Evolutionary conservation across 2,113 vertebrate genomes (phyloP).

Genomic region (Balaeniceps rex): DNA sequence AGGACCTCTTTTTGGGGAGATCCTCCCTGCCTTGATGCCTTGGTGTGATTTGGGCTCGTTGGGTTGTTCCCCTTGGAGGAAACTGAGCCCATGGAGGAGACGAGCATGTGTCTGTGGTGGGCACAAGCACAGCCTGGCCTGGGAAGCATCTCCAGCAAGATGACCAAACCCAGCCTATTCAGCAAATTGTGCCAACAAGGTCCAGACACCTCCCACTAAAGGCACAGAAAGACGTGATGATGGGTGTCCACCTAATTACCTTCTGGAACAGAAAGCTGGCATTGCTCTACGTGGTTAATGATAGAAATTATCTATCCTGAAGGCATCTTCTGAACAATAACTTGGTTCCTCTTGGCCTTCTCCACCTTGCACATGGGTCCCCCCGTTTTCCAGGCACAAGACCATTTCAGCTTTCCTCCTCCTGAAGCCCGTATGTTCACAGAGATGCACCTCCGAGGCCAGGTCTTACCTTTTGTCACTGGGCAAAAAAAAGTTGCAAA

Average conservation of each 20-base stretch:
- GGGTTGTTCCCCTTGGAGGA: background rate
- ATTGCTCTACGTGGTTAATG: background rate
- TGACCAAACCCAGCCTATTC: background rate
- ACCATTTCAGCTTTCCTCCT: background rate
- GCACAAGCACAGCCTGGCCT: background rate
- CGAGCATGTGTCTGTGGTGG: background rate
- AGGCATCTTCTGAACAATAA: background rate
- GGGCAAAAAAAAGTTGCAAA: background rate
- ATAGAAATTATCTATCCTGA: background rate
- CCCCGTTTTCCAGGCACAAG: background rate
- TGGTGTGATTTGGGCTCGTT: fast-evolving
- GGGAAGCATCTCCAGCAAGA: background rate
- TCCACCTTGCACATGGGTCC: background rate
- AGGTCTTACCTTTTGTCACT: background rate
- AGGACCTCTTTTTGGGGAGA: background rate
- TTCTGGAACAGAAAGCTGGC: background rate
- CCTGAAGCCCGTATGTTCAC: fast-evolving
- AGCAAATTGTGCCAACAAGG: background rate
- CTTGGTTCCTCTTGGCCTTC: background rate
- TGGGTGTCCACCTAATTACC: background rate
- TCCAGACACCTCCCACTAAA: background rate
- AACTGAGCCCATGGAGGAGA: background rate
- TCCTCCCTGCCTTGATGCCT: background rate
- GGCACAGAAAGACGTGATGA: background rate
- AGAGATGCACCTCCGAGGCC: background rate